Percentiles rank a stretch among this genome's conserved stretches.
These are phyloP conservation scores for Ichneumoninae sp. DNA, from an alignment of 2,888 invertebrate genomes.

Conservation along the genomic window DNA sequence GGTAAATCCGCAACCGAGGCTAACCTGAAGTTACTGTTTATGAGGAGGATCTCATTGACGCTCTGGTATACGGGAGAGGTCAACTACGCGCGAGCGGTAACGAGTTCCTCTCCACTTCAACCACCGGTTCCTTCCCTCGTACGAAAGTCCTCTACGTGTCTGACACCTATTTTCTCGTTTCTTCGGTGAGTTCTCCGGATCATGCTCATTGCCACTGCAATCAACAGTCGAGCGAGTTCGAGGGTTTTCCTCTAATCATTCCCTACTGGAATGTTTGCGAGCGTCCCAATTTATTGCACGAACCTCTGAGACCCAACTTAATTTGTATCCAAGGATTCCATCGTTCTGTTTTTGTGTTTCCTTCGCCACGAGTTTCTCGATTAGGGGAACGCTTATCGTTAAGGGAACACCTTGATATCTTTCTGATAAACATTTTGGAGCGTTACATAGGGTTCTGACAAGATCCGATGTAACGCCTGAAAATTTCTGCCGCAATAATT, in stretches of 20 bases:
- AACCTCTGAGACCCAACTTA: neutral
- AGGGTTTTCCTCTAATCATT: conserved; percentile 13
- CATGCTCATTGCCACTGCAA: conserved; percentile 40
- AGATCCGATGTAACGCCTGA: too few relatives aligned
- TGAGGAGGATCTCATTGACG: conserved; percentile 42
- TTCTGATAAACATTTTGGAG: too few relatives aligned
- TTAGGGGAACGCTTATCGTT: neutral
- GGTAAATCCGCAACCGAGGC: conserved; percentile 37
- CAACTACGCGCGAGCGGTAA: conserved; percentile 52
- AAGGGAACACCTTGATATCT: too few relatives aligned
- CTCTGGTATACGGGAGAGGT: conserved; percentile 40
- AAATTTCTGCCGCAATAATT: too few relatives aligned
- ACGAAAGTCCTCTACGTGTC: conserved; percentile 5
- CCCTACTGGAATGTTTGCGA: neutral
- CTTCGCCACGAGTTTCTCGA: neutral
- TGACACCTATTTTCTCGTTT: conserved; percentile 44
- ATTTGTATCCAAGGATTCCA: neutral
- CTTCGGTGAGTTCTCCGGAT: conserved; percentile 27
- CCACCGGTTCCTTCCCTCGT: conserved; percentile 9
- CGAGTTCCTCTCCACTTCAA: conserved; percentile 32
- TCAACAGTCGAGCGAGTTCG: conserved; percentile 24
- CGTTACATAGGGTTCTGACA: too few relatives aligned
- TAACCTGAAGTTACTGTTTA: conserved; percentile 52
- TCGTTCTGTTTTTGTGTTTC: neutral
- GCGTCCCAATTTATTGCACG: neutral